phyloP scores from a whole-genome alignment of 2,888 invertebrate genomes.

The Spisula subtruncata region DNA sequence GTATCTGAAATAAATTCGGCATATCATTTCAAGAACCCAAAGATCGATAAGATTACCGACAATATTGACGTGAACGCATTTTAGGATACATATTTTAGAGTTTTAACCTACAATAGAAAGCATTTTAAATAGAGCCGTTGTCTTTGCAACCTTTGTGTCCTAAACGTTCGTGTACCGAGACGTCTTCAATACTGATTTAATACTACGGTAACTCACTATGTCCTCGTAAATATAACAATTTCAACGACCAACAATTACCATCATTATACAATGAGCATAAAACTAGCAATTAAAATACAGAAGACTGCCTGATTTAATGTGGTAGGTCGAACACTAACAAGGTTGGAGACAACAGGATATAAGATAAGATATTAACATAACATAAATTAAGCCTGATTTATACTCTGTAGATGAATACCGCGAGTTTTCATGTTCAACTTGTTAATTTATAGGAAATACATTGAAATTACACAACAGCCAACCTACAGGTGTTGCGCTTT shows the following conservation, averaged over 20 bases:
- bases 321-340: conserved; percentile 38
- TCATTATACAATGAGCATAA: conserved; percentile 5
- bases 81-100: too few relatives aligned
- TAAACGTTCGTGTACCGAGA: background rate
- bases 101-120: background rate
- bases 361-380: conserved; percentile 12
- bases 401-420: background rate
- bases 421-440: background rate
- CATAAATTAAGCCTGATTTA: conserved; percentile 34
- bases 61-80: too few relatives aligned
- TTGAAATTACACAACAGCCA: conserved; percentile 28
- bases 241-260: conserved; percentile 15
- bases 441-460: conserved; percentile 24
- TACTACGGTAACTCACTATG: background rate
- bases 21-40: too few relatives aligned
- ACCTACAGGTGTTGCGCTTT: conserved; percentile 14
- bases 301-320: conserved; percentile 12
- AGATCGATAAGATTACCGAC: too few relatives aligned
- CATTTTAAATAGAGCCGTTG: background rate
- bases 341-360: conserved; percentile 24
- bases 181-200: conserved; percentile 27
- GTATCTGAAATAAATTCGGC: too few relatives aligned
- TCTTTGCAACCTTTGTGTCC: background rate
- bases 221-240: conserved; percentile 22
- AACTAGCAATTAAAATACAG: conserved; percentile 25